Conservation (phyloP, 2,113 vertebrate species). For the Indicator maculatus region DNA sequence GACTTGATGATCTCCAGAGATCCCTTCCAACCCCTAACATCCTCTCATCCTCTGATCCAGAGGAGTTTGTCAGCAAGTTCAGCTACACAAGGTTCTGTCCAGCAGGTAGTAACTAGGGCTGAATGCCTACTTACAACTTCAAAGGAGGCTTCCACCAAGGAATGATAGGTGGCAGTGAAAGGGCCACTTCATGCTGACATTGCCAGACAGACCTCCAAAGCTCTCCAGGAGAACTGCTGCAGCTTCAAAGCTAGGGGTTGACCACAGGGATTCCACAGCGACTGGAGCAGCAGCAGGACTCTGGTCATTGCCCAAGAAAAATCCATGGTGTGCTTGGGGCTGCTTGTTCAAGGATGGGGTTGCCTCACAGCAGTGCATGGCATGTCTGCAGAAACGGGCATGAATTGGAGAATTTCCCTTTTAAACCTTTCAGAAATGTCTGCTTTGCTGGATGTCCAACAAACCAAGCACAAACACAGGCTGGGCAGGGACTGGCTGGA, state of each 20-base stretch:
- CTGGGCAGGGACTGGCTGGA: no score
- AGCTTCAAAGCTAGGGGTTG: background rate
- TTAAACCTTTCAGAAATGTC: background rate
- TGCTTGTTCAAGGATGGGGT: fast-evolving
- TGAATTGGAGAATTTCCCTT: background rate
- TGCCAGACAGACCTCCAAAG: background rate
- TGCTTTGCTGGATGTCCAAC: background rate
- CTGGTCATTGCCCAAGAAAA: background rate
- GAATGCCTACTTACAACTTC: background rate
- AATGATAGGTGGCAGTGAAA: background rate
- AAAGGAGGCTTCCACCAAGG: background rate
- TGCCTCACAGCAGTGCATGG: background rate
- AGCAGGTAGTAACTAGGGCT: background rate
- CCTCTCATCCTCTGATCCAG: no score
- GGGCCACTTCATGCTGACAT: background rate
- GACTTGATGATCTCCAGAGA: no score
- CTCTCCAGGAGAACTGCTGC: fast-evolving
- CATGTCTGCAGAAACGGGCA: background rate
- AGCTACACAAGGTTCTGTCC: background rate
- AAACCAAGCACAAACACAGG: background rate
- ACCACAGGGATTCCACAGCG: no score
- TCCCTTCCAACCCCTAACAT: no score
- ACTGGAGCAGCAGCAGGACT: no score
- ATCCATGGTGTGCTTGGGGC: background rate
- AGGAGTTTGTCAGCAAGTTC: background rate